Conservation (phyloP, 1,140 invertebrate genomes). For the Nixonia krombeini region DNA sequence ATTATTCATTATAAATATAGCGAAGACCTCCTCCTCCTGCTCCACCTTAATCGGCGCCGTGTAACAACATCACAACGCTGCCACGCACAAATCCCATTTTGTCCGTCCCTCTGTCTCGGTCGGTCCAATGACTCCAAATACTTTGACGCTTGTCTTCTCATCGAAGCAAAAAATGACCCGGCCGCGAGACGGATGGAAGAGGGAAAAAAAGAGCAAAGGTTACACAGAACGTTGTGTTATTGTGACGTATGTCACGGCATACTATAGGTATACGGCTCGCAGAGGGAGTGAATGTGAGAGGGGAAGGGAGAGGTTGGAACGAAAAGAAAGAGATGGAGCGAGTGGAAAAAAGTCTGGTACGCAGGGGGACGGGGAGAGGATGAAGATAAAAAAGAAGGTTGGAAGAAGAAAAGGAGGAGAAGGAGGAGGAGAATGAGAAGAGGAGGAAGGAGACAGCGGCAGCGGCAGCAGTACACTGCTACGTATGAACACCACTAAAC, state of each 20-base stretch:
- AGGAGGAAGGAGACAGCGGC: no score
- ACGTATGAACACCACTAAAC: no score
- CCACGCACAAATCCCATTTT: neutral
- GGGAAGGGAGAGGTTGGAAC: neutral
- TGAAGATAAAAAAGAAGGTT: neutral
- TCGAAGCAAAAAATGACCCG: constrained; percentile 10
- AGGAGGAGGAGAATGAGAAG: no score
- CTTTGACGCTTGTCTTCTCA: neutral
- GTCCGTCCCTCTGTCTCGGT: neutral
- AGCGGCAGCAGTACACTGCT: no score
- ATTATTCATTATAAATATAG: no score
- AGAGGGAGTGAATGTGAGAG: constrained; percentile 15
- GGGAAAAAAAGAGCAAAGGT: constrained; percentile 39
- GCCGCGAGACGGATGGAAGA: constrained; percentile 2
- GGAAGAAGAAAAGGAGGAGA: no score
- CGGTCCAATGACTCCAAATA: neutral
- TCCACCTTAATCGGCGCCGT: neutral
- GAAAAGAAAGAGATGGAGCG: constrained; percentile 12
- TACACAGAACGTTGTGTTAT: constrained; percentile 15
- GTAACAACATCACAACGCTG: neutral
- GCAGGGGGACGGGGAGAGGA: constrained; percentile 2
- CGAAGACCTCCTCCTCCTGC: no score
- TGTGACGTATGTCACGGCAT: constrained; percentile 25
- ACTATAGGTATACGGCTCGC: no score
- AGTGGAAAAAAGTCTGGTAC: no score